phyloP scores from a whole-genome alignment of 1,140 invertebrate genomes.

The Eciton burchellii region DNA sequence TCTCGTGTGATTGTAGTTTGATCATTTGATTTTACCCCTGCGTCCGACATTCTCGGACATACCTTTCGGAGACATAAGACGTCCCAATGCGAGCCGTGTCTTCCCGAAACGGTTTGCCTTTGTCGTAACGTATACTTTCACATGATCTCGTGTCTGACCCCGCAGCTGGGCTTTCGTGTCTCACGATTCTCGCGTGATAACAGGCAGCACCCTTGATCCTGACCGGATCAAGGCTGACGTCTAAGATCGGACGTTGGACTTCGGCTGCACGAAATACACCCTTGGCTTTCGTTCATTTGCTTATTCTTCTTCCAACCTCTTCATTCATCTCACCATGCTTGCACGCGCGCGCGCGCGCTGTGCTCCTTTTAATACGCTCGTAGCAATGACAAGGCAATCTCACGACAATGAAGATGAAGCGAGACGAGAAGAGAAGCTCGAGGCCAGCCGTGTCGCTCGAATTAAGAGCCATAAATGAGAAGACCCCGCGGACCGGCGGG shows the following conservation, averaged over 20 bases:
- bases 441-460: constrained; percentile 5
- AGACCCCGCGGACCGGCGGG: not conserved
- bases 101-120: too few relatives aligned
- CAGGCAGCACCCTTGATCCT: not conserved
- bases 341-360: too few relatives aligned
- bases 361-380: not conserved
- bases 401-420: constrained; percentile 1
- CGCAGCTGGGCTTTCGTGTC: too few relatives aligned
- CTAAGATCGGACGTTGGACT: not conserved
- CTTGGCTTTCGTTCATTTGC: not conserved
- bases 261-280: not conserved
- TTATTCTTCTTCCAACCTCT: too few relatives aligned
- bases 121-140: too few relatives aligned
- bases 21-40: too few relatives aligned
- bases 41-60: too few relatives aligned
- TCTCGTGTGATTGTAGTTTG: too few relatives aligned
- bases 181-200: too few relatives aligned
- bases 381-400: constrained; percentile 39
- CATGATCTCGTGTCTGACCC: too few relatives aligned
- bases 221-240: not conserved
- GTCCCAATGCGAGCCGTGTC: too few relatives aligned
- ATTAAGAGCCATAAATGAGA: constrained; percentile 56
- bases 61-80: too few relatives aligned
- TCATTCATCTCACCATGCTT: not conserved
- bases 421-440: constrained; percentile 7